Percentiles rank a stretch among this genome's conserved stretches.
These are phyloP conservation scores for Ailuropoda melanoleuca DNA, from an alignment of 2,113 vertebrate genomes.

Conservation along the genomic window DNA sequence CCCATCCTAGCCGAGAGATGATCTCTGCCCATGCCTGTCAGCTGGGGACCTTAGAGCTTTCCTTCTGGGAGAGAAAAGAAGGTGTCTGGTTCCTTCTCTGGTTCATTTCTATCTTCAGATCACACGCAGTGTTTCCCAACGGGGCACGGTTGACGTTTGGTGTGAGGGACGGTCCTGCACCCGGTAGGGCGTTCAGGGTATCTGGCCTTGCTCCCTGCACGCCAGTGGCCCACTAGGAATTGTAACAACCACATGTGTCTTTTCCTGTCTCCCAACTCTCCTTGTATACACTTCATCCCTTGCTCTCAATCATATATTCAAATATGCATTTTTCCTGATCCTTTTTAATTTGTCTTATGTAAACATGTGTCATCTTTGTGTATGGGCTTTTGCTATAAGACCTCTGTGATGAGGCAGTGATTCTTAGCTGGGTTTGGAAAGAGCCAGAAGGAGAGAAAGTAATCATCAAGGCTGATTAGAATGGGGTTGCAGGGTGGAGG, in stretches of 20 bases:
- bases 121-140: fast-evolving
- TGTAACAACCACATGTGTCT: fast-evolving
- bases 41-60: background rate
- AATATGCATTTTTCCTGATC: background rate
- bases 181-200: fast-evolving
- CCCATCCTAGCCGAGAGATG: fast-evolving
- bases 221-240: fast-evolving
- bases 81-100: background rate
- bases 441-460: background rate
- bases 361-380: background rate
- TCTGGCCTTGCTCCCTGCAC: fast-evolving
- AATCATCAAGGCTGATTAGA: background rate
- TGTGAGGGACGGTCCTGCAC: fast-evolving
- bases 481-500: background rate
- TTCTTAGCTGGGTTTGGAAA: background rate
- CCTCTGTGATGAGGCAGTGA: background rate
- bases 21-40: background rate
- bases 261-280: background rate
- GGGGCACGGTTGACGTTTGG: fast-evolving
- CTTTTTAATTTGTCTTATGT: background rate
- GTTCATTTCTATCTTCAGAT: background rate
- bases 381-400: background rate
- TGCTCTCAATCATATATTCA: background rate
- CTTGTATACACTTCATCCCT: background rate
- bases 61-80: fast-evolving